A percentile compares a stretch with the other conserved stretches of the same genome.
These are phyloP conservation scores for Papilio polytes DNA, from an alignment of 1,140 invertebrate species.

Conservation along the genomic window DNA sequence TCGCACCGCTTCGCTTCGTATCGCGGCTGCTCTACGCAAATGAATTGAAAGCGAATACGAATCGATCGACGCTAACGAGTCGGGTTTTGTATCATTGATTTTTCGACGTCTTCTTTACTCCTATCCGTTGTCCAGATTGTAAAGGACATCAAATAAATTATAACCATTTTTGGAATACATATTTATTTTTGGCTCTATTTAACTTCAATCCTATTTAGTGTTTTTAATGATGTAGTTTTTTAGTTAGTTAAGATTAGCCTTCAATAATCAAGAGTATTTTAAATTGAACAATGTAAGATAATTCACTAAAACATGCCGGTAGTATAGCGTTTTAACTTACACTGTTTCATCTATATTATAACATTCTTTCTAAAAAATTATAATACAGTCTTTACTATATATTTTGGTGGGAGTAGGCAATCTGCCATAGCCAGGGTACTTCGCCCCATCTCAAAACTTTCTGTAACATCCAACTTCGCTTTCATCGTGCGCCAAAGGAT, in stretches of 20 bases:
- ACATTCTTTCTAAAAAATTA: no score
- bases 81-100: slow-evolving; percentile 23
- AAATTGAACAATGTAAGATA: no score
- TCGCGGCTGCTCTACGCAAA: slow-evolving; percentile 1
- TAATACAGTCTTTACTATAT: background rate
- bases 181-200: background rate
- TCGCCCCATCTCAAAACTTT: slow-evolving; percentile 29
- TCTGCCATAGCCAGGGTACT: background rate
- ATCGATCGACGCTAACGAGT: slow-evolving; percentile 26
- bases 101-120: slow-evolving; percentile 6
- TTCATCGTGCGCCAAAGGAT: slow-evolving; percentile 41
- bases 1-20: background rate
- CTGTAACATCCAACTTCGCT: slow-evolving; percentile 30
- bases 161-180: background rate
- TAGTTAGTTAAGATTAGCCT: no score
- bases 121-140: background rate
- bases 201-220: background rate
- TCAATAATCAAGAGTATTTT: no score
- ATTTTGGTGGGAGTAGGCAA: background rate
- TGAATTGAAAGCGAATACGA: slow-evolving; percentile 27
- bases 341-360: no score
- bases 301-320: no score
- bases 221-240: no score
- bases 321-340: no score
- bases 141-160: background rate